Evolutionary conservation across 2,113 vertebrate species (phyloP), one percentile per base, ranked within the genome.

Genomic region (Pungitius pungitius): DNA sequence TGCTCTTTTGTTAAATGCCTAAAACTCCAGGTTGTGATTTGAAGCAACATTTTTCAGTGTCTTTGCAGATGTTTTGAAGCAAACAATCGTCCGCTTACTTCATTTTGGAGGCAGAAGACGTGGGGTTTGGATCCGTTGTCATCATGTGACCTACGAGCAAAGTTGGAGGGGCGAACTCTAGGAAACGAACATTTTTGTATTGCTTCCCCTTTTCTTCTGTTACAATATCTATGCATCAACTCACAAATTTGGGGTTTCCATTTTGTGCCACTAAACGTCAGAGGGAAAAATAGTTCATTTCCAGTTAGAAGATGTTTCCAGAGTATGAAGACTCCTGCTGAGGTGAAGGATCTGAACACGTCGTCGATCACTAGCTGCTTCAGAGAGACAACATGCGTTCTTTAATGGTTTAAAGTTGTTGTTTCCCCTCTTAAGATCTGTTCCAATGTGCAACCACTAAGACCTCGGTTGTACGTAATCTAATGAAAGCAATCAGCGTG

Each of bases 131-230:
- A 22, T 42, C 8, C 52, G 45, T 14, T n/a, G 18, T 22, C 18
- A 22, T 65, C 45, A 20, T 55, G 52, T 15, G 24, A 54, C 12
- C 51, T 54, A 13, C 0, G n/a, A 3, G 18, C 40, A 13, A 3
- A 17, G 42, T 18, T 49, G 20, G 20, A 22, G 47, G 12, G 22
- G 5, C 9, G 3, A 52, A 52, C 55, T 11, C 17, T 1, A n/a
- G 20, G 24, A 15, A 39, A 40, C 30, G 3, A 30, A 30, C 30
- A 30, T 30, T 30, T 3, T 3, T 30, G 30, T 30, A n/a, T 39
- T 59, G 57, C 35, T 61, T 52, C 63, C 65, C 57, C 45, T 68
- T 81, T 35, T 75, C n/a, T n/a, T n/a, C n/a, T n/a, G n/a, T n/a
- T n/a, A n/a, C n/a, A n/a, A n/a, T n/a, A n/a, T n/a, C n/a, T n/a